A percentile compares a stretch with the other conserved stretches of the same genome.
Evolutionary conservation across 2,797 vertebrate species (phyloP).

Genomic region (Chelidonichthys spinosus): DNA sequence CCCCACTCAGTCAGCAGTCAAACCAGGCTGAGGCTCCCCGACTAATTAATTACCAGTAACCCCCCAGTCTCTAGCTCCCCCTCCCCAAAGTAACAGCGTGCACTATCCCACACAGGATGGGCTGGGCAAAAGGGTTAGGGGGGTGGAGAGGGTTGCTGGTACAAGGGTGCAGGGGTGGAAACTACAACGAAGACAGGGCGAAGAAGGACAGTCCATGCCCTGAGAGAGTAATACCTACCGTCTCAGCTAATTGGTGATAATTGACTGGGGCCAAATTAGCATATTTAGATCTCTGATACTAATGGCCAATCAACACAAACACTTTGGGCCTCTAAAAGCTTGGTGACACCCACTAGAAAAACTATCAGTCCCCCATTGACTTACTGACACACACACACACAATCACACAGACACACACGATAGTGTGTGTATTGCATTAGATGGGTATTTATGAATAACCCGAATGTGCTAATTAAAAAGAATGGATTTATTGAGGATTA

Average conservation of each 20-base stretch:
- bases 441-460: background rate
- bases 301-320: conserved; percentile 83
- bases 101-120: conserved; percentile 61
- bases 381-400: background rate
- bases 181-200: conserved; percentile 72
- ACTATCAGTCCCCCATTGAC: conserved; percentile 55
- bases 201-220: conserved; percentile 78
- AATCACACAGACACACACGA: background rate
- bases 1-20: conserved; percentile 71
- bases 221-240: conserved; percentile 72
- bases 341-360: conserved; percentile 47
- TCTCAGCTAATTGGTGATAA: conserved; percentile 85
- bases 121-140: conserved; percentile 1
- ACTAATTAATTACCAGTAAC: conserved; percentile 91
- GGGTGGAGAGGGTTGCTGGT: conserved; percentile 56
- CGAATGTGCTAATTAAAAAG: background rate
- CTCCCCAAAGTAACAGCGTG: conserved; percentile 61
- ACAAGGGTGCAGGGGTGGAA: conserved; percentile 66
- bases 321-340: conserved; percentile 74
- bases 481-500: conserved; percentile 1
- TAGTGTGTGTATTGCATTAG: background rate
- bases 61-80: conserved; percentile 66
- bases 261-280: conserved; percentile 78
- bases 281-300: conserved; percentile 82
- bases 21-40: conserved; percentile 77